Evolutionary conservation across 2,113 vertebrate genomes (phyloP).

Genomic region (Anguilla rostrata): DNA sequence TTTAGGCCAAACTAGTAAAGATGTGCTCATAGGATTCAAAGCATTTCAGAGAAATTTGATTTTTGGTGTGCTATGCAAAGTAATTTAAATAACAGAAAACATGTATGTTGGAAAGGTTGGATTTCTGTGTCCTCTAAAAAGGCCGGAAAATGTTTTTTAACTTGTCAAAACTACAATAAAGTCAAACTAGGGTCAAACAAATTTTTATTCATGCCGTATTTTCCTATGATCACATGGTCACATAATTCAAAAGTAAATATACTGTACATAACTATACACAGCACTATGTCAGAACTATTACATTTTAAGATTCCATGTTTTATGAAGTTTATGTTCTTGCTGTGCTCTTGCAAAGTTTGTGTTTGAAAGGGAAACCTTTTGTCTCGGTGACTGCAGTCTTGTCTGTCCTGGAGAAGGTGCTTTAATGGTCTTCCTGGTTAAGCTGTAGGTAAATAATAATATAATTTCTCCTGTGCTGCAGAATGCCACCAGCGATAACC

Average conservation of each 20-base stretch:
- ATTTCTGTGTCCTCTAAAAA: not conserved
- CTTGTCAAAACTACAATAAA: not conserved
- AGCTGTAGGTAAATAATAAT: not conserved
- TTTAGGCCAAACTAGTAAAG: not conserved
- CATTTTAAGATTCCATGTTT: not conserved
- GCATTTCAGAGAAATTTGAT: not conserved
- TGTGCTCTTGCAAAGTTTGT: not conserved
- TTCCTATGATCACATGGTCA: not conserved
- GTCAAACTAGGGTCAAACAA: not conserved
- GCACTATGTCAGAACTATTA: not conserved
- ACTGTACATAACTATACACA: not conserved
- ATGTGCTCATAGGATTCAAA: not conserved
- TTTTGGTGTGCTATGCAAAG: not conserved
- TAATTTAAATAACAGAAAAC: not conserved
- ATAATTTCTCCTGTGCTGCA: conserved; percentile 53
- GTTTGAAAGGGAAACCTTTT: not conserved
- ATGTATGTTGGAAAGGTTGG: not conserved
- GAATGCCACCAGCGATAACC: conserved; percentile 99
- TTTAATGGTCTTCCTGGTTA: not conserved
- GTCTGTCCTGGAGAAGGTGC: not conserved
- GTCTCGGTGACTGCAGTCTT: not conserved
- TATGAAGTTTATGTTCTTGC: not conserved
- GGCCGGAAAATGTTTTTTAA: not conserved
- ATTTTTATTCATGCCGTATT: not conserved
- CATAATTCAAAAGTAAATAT: not conserved